Base-by-base conservation (phyloP, 2,888 invertebrate genomes). In the Nephrocerus scutellatus region DNA sequence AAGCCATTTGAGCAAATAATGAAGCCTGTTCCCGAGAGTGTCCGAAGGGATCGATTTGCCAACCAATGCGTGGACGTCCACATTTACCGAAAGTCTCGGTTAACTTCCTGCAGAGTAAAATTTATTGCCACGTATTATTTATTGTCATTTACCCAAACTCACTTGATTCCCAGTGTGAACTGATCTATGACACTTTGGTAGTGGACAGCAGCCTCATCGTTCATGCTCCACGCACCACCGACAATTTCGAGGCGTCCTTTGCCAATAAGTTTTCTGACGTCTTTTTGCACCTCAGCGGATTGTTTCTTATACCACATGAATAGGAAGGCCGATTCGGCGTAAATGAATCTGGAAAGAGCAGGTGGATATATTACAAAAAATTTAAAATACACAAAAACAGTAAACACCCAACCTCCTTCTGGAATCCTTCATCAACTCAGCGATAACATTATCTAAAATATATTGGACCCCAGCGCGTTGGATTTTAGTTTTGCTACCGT, bases 11-110 rank as follows among this genome's bases (percentile, higher is more conserved):
- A 0, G 86, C 76, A 20, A 86, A 79, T 0, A 85, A 68, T 0
- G 82, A 82, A 0, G 90, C 90, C 72, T 87, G 84, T 69, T 91
- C 91, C 3, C 85, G 71, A 0, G 90, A 85, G 57, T 90, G 89
- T 0, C 89, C 89, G 54, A 89, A 90, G 0, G 87, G 83, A 68
- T 90, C 89, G 5, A 89, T 86, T 66, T 90, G 87, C 88, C 88
- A 88, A 0, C 80, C 86, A 1, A 84, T 75, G 39, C 75, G 75
- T 0, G 89, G 87, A 20, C 80, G 74, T 0, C 77, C 86, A 53
- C 87, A 88, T 0, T 77, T 74, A 0, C 83, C 84, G 26, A 86
- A 73, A 0, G 78, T 80, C 30, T 83, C 80, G 47, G 82, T 80
- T 0, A 85, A 58, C 49, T 73, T 72, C 39, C 80, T 80, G 51